Evolutionary conservation across 2,888 invertebrate species (phyloP).

Genomic region (Lasioglossum leucozonium): DNA sequence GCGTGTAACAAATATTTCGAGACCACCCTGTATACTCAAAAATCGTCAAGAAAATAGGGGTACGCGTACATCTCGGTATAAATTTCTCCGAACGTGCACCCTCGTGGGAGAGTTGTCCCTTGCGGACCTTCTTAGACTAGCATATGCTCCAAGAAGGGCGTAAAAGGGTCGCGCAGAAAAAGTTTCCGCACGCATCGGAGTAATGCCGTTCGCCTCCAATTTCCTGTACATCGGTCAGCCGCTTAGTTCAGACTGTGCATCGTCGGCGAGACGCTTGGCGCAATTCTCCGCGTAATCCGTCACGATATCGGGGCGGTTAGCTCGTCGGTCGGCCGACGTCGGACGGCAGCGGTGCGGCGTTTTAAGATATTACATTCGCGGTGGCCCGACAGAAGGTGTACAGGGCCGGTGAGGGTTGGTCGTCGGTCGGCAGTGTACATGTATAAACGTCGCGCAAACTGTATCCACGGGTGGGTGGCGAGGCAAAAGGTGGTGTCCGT

Average conservation of each 20-base stretch:
- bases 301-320: conserved; percentile 26
- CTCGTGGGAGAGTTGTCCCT: no score
- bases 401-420: not conserved
- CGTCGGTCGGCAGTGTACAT: conserved; percentile 7
- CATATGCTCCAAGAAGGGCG: no score
- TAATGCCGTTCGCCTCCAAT: not conserved
- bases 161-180: no score
- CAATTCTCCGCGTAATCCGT: conserved; percentile 39
- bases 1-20: no score
- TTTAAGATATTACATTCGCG: conserved; percentile 55
- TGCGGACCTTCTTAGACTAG: no score
- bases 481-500: not conserved
- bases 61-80: no score
- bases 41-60: no score
- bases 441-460: conserved; percentile 53
- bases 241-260: not conserved
- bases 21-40: no score
- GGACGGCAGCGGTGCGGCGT: conserved; percentile 18
- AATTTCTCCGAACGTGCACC: no score
- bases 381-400: conserved; percentile 23
- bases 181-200: no score
- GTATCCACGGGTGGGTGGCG: conserved; percentile 32
- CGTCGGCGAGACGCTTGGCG: not conserved
- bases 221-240: not conserved
- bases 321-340: conserved; percentile 22